Evolutionary conservation across 2,797 vertebrate genomes (phyloP), one percentile per base, ranked within the genome.

Genomic region (Merluccius polli): DNA sequence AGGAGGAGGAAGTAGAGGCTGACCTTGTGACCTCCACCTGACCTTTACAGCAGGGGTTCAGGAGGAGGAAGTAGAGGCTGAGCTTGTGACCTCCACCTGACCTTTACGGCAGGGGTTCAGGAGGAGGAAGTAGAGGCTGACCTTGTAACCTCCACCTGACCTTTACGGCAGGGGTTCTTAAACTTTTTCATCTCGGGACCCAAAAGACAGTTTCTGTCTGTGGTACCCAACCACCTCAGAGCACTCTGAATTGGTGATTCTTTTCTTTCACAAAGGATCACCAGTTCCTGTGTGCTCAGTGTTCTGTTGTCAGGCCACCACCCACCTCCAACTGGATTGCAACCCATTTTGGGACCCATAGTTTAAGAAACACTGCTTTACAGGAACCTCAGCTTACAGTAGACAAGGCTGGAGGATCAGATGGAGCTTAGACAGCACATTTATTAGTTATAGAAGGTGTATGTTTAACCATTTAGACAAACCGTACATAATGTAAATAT

Each of bases 1-100:
- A 91, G 95, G 85, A 93, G 95, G 83, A 98, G 92, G 83, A 87
- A 90, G 81, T 74, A 83, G 77, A 30, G 0, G 29, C 67, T 31
- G 16, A 30, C 67, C 67, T 8, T 15, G 13, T 32, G 67, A 32
- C 29, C 29, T 30, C 67, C 67, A 16, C 30, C 67, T 10, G 16
- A 12, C 65, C 24, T n/a, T n/a, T n/a, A n/a, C n/a, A n/a, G n/a
- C n/a, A n/a, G n/a, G n/a, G n/a, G n/a, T n/a, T n/a, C 86, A 91
- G 95, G 85, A 93, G 95, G 83, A 98, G 92, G 83, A 87, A 90
- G 81, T 74, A 83, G 77, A 30, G 0, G 29, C 67, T 31, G 16
- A 30, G 29, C 67, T 8, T 15, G 13, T 32, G 67, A 32, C 29
- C 29, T 30, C 67, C 67, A 16, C 30, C 67, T 10, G 16, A 12